Percentiles rank a stretch among this genome's conserved stretches.
Evolutionary conservation across 2,113 vertebrate genomes (phyloP).

Genomic region (Hyaena hyaena): DNA sequence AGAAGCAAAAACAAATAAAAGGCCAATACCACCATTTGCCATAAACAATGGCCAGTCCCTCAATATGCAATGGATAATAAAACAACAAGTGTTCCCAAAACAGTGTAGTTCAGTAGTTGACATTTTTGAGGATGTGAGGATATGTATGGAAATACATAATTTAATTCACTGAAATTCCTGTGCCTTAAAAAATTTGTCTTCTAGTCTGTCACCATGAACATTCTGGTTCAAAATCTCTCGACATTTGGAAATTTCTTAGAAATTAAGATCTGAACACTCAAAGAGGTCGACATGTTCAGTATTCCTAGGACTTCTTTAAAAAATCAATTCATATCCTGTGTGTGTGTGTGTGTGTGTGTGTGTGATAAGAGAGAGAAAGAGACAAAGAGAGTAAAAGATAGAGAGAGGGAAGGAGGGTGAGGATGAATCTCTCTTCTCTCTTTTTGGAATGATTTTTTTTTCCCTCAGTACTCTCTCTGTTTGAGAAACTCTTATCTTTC

Average conservation of each 20-base stretch:
- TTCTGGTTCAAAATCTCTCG: not conserved
- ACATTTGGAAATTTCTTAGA: not conserved
- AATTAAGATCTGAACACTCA: not conserved
- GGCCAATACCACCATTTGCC: not conserved
- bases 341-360: not conserved
- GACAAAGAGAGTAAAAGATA: not conserved
- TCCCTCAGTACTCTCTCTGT: not conserved
- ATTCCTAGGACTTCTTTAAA: not conserved
- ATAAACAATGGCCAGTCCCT: not conserved
- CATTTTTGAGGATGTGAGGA: not conserved
- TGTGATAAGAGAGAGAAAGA: fast-evolving
- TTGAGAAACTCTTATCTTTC: not conserved
- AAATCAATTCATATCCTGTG: not conserved
- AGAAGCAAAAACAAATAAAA: not conserved
- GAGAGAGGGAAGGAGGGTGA: not conserved
- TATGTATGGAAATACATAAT: not conserved
- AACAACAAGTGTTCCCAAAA: not conserved
- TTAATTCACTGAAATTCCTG: not conserved
- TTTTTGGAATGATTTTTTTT: not conserved
- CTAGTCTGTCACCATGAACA: not conserved
- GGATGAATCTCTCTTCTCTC: not conserved
- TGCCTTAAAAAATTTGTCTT: not conserved
- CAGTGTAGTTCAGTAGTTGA: not conserved
- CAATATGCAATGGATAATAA: not conserved
- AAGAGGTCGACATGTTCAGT: not conserved